phyloP scores from a whole-genome alignment of 2,113 vertebrate species.

The Tetraodon nigroviridis region DNA sequence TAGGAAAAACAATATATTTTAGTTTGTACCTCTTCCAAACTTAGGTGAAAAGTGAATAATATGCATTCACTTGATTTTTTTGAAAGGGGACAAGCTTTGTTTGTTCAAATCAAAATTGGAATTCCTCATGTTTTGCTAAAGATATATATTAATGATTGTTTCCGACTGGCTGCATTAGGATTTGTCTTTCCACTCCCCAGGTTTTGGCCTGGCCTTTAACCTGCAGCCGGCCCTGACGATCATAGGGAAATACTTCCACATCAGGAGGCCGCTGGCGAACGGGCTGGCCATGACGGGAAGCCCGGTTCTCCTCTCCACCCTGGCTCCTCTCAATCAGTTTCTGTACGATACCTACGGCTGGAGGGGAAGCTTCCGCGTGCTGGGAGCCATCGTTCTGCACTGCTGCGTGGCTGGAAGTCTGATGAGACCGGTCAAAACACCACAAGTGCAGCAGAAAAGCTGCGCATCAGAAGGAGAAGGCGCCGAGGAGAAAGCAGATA shows the following conservation, averaged over 20 bases:
- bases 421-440: slow-evolving; percentile 75
- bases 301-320: slow-evolving; percentile 74
- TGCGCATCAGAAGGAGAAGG: slow-evolving; percentile 13
- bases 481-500: not conserved
- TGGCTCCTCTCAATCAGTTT: slow-evolving; percentile 81
- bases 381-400: slow-evolving; percentile 75
- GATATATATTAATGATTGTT: no score
- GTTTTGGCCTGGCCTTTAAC: slow-evolving; percentile 81
- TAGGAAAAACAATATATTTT: no score
- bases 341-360: slow-evolving; percentile 81
- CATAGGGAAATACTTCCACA: slow-evolving; percentile 79
- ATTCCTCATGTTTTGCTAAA: no score
- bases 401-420: slow-evolving; percentile 80
- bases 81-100: no score
- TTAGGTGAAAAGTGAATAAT: no score
- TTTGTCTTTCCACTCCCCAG: slow-evolving; percentile 47
- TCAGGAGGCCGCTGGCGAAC: slow-evolving; percentile 76
- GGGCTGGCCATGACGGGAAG: slow-evolving; percentile 80
- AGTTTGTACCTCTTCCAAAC: no score
- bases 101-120: no score
- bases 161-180: not conserved
- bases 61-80: no score
- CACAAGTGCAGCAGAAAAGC: slow-evolving; percentile 1
- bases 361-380: slow-evolving; percentile 81
- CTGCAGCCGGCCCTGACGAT: slow-evolving; percentile 82